These are phyloP conservation scores for Cromileptes altivelis DNA, from an alignment of 2,113 vertebrate genomes.

Conservation along the genomic window DNA sequence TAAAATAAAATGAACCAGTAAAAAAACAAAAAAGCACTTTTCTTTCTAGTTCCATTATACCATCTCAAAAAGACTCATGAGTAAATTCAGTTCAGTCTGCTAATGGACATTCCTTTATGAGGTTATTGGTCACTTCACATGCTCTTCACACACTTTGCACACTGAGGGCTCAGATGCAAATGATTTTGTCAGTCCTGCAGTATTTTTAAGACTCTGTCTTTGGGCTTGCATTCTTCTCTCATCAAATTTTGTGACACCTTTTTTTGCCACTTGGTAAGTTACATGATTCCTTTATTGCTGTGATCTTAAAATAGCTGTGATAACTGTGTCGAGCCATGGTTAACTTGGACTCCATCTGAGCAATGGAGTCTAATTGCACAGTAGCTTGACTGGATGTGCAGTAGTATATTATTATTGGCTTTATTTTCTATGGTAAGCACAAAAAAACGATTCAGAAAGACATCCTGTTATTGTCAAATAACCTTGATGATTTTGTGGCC, in stretches of 20 bases:
- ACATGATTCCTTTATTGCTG: not conserved
- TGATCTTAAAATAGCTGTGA: not conserved
- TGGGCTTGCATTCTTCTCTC: not conserved
- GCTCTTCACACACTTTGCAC: too few species aligned
- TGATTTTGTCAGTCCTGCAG: too few species aligned
- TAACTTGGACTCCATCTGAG: not conserved
- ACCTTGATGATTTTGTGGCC: not conserved
- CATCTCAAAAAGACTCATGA: not conserved
- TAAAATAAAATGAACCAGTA: not conserved
- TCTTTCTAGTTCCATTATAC: not conserved
- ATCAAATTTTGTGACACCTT: not conserved
- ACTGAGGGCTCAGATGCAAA: too few species aligned
- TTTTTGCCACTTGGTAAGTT: not conserved
- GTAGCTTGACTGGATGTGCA: not conserved
- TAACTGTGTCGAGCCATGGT: not conserved
- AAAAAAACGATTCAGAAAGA: not conserved
- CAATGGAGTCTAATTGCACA: not conserved
- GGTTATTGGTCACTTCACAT: constrained; percentile 15
- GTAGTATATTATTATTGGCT: not conserved
- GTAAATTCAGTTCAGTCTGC: not conserved
- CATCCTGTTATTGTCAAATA: not conserved
- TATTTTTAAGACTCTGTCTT: not conserved
- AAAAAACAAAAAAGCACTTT: not conserved
- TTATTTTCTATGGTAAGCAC: not conserved
- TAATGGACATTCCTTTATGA: constrained; percentile 7